Evolutionary conservation across 2,888 invertebrate species (phyloP).

Genomic region (Tortrix viridana): DNA sequence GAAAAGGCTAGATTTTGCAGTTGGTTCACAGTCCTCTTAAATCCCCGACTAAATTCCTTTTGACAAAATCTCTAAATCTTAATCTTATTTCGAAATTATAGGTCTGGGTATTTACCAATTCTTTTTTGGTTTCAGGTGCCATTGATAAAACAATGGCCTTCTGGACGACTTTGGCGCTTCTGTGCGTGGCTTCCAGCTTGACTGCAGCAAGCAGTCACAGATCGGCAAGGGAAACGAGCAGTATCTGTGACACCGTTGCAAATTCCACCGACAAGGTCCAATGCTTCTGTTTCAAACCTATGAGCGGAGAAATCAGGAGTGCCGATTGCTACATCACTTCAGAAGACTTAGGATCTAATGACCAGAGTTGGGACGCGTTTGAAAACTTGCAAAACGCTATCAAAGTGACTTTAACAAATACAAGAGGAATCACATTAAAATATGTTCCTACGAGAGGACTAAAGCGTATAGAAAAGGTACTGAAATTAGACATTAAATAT

Average conservation of each 20-base stretch:
- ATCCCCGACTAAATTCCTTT: too few relatives aligned
- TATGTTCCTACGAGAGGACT: slow-evolving; percentile 88
- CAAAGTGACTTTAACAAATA: slow-evolving; percentile 87
- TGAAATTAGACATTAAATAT: slow-evolving; percentile 86
- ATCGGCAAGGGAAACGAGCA: slow-evolving; percentile 56
- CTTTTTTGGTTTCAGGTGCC: slow-evolving; percentile 28
- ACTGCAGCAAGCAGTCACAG: slow-evolving; percentile 59
- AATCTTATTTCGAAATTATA: too few relatives aligned
- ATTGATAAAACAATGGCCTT: slow-evolving; percentile 22
- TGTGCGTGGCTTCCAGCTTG: slow-evolving; percentile 53
- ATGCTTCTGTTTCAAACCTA: slow-evolving; percentile 62
- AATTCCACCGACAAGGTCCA: slow-evolving; percentile 65
- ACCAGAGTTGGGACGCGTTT: slow-evolving; percentile 87
- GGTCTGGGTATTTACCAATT: too few relatives aligned
- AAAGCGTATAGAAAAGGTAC: slow-evolving; percentile 82
- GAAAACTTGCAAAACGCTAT: slow-evolving; percentile 84
- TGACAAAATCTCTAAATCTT: too few relatives aligned
- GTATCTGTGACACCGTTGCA: slow-evolving; percentile 62
- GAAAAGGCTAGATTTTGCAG: too few relatives aligned
- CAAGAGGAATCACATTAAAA: slow-evolving; percentile 85
- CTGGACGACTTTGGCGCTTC: slow-evolving; percentile 24
- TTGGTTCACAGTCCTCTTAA: too few relatives aligned
- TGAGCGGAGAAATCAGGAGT: slow-evolving; percentile 74
- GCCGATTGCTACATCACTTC: slow-evolving; percentile 89
- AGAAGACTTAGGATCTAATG: slow-evolving; percentile 81